These are phyloP conservation scores for Sicus ferrugineus DNA, from an alignment of 2,888 invertebrate species.

Conservation along the genomic window DNA sequence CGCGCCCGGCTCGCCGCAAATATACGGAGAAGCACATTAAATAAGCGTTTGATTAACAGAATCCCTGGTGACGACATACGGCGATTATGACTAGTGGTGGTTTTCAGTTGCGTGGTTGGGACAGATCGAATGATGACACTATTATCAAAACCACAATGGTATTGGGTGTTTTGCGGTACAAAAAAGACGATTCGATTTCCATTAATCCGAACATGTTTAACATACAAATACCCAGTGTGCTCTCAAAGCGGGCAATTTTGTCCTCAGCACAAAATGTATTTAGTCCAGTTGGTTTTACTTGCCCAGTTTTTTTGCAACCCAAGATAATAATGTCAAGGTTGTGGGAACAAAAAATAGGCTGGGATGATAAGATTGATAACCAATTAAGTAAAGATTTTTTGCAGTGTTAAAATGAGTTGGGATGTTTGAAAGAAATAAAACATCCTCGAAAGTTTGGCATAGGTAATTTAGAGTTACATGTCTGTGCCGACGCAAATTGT, in stretches of 20 bases:
- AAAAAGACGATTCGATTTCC: no score
- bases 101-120: slow-evolving; percentile 6
- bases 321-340: background rate
- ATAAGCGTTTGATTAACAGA: no score
- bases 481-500: background rate
- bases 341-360: slow-evolving; percentile 4
- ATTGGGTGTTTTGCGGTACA: no score
- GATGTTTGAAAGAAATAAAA: no score
- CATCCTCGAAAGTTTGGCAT: no score
- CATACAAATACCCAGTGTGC: no score
- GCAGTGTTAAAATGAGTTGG: background rate
- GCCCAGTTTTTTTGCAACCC: no score
- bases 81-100: background rate
- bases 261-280: background rate
- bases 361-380: slow-evolving; percentile 10
- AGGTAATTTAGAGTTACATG: background rate
- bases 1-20: no score
- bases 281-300: no score
- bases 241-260: background rate
- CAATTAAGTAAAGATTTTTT: background rate
- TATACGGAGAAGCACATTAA: no score
- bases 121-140: background rate
- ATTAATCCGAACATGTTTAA: background rate
- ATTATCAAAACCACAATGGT: no score
- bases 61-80: no score